A percentile compares a stretch with the other conserved stretches of the same genome.
Conservation (phyloP, 2,888 invertebrate genomes). For the Ceramica pisi region DNA sequence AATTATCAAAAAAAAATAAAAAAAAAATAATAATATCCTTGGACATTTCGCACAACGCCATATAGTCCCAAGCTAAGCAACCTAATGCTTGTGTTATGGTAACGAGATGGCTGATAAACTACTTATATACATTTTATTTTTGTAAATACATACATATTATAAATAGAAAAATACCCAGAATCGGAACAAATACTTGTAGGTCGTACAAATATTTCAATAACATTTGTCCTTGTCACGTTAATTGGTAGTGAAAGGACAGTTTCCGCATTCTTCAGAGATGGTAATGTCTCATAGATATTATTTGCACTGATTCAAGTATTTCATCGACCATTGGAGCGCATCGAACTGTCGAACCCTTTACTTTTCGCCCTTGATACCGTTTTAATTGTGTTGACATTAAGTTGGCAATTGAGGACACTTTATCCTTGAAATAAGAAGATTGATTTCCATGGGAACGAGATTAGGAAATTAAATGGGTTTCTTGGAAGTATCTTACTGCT, state of each 20-base stretch:
- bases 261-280: conserved; percentile 36
- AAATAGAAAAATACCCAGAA: no score
- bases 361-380: conserved; percentile 74
- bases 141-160: no score
- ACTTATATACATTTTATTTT: no score
- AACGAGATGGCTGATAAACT: no score
- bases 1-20: background rate
- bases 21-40: no score
- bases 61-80: no score
- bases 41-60: no score
- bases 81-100: no score
- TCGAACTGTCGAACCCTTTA: conserved; percentile 69
- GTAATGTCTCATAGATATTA: conserved; percentile 34
- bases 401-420: conserved; percentile 24
- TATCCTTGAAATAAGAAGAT: conserved; percentile 30
- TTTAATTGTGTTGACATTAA: conserved; percentile 62
- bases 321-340: conserved; percentile 54
- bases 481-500: conserved; percentile 6
- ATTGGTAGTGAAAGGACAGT: conserved; percentile 33
- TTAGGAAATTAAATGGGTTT: conserved; percentile 4
- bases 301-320: conserved; percentile 28
- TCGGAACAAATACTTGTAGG: no score
- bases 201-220: no score
- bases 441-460: conserved; percentile 36
- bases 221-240: conserved; percentile 12